Conservation (phyloP, 2,113 vertebrate genomes). For the western clawed frog (Xenopus tropicalis) region DNA sequence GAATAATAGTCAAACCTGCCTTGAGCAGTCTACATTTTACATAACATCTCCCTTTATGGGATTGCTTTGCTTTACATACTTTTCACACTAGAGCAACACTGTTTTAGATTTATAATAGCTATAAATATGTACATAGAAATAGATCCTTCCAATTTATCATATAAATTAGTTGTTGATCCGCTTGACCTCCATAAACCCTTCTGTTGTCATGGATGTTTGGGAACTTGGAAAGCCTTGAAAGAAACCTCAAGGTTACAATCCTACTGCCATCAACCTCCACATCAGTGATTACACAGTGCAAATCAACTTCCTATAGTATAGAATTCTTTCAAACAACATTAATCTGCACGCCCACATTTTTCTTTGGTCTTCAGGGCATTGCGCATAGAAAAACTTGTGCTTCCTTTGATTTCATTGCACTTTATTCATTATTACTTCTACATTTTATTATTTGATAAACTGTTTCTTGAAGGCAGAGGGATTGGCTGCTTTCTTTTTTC, state of each 20-base stretch:
- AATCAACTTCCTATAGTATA: neutral
- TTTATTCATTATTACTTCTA: constrained; percentile 11
- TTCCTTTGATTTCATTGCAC: constrained; percentile 21
- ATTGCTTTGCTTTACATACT: neutral
- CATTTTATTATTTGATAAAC: constrained; percentile 21
- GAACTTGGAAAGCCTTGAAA: constrained; percentile 15
- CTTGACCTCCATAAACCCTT: constrained; percentile 19
- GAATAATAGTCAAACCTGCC: no score
- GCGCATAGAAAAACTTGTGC: neutral
- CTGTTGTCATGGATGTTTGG: constrained; percentile 13
- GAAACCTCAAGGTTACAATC: constrained; percentile 6
- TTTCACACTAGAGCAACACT: neutral
- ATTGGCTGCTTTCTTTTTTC: neutral
- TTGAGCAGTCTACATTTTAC: no score
- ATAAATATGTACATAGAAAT: neutral
- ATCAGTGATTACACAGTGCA: neutral
- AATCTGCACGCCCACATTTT: constrained; percentile 18
- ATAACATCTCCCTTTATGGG: no score
- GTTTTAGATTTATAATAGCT: constrained; percentile 2
- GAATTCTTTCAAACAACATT: neutral
- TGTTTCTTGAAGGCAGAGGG: neutral
- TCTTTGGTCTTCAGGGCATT: constrained; percentile 1
- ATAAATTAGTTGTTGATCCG: constrained; percentile 18
- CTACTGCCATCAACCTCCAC: neutral
- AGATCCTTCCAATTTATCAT: neutral